phyloP scores from a whole-genome alignment of 2,797 vertebrate species.

The Scleropages formosus region DNA sequence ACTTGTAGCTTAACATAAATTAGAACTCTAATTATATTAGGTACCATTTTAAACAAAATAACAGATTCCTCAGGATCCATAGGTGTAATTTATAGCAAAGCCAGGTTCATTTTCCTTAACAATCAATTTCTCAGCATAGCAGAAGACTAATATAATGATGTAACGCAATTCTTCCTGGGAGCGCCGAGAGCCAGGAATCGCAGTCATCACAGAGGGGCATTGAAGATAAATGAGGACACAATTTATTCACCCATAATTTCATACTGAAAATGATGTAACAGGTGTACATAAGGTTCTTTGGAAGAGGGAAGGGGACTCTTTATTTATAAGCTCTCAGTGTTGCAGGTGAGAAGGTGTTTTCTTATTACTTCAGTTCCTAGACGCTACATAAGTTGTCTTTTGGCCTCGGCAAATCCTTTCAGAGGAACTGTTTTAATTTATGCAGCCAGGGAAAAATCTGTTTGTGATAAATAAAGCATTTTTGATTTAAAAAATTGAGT shows the following conservation, averaged over 20 bases:
- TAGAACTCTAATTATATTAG: conserved; percentile 98
- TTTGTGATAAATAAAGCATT: conserved; percentile 42
- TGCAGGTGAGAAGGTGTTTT: conserved; percentile 64
- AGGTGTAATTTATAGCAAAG: conserved; percentile 98
- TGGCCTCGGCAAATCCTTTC: conserved; percentile 56
- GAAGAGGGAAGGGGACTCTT: conserved; percentile 61
- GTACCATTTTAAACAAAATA: conserved; percentile 98
- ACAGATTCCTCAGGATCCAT: conserved; percentile 94
- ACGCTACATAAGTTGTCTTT: conserved; percentile 70
- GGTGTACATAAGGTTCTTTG: conserved; percentile 77
- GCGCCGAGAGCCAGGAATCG: conserved; percentile 84
- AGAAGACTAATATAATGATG: conserved; percentile 90
- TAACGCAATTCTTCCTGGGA: conserved; percentile 80
- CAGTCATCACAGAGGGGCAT: conserved; percentile 84
- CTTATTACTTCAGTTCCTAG: conserved; percentile 67
- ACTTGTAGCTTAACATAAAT: conserved; percentile 99
- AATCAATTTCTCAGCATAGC: conserved; percentile 91
- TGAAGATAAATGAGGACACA: conserved; percentile 99
- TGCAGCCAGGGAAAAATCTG: conserved; percentile 44
- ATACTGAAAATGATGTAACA: conserved; percentile 85
- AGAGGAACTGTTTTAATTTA: conserved; percentile 27
- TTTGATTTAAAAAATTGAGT: neutral
- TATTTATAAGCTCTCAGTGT: conserved; percentile 62
- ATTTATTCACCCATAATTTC: conserved; percentile 99
- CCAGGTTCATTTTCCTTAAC: conserved; percentile 93